phyloP scores from a whole-genome alignment of 2,797 vertebrate species.

The Pantherophis vulpinus region DNA sequence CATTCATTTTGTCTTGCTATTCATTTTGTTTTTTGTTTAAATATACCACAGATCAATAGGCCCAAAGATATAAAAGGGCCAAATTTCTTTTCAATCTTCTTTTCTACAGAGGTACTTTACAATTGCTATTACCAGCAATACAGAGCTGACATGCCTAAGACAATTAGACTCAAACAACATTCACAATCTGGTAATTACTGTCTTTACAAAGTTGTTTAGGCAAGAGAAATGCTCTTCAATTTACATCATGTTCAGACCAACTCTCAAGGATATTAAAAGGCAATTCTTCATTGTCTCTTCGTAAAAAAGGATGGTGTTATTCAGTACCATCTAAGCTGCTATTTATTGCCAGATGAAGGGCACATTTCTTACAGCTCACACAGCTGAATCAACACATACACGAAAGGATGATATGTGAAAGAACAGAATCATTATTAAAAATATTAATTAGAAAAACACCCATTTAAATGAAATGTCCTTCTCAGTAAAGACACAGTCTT shows the following conservation, averaged over 20 bases:
- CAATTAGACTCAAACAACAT: constrained; percentile 21
- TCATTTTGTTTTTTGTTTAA: constrained; percentile 12
- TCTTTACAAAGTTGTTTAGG: constrained; percentile 12
- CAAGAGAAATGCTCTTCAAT: constrained; percentile 23
- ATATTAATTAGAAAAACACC: background rate
- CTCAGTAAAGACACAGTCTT: background rate
- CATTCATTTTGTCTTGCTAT: constrained; percentile 16
- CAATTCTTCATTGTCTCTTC: constrained; percentile 41
- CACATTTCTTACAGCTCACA: constrained; percentile 41
- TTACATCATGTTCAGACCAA: constrained; percentile 20
- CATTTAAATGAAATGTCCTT: constrained; percentile 20
- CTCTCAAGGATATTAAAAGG: constrained; percentile 58
- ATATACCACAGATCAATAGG: constrained; percentile 16
- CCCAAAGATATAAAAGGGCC: accelerated
- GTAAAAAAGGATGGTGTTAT: constrained; percentile 49
- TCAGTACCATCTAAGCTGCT: constrained; percentile 33
- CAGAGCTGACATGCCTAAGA: background rate
- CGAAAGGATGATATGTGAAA: constrained; percentile 24
- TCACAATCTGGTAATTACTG: constrained; percentile 45
- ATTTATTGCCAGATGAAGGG: constrained; percentile 55
- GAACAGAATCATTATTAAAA: background rate
- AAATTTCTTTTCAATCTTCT: constrained; percentile 17
- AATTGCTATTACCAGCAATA: background rate
- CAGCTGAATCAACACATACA: constrained; percentile 55
- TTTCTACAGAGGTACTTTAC: background rate